Conservation (phyloP, 2,797 vertebrate species). For the Ctenochaetus hawaiiensis region DNA sequence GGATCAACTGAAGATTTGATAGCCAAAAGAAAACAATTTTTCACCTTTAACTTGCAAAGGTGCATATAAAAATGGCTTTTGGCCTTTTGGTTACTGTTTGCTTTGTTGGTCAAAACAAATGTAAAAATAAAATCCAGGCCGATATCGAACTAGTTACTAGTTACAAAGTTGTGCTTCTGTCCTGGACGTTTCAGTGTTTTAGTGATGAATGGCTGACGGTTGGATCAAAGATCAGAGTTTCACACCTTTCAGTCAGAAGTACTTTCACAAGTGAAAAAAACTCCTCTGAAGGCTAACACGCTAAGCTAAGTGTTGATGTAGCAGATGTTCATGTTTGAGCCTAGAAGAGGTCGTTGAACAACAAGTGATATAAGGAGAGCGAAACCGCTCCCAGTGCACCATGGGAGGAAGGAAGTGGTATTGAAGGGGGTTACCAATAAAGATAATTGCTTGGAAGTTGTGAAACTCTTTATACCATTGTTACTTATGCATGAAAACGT, state of each 20-base stretch:
- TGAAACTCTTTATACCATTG: slow-evolving; percentile 26
- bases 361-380: slow-evolving; percentile 10
- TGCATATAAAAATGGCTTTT: no score
- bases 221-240: background rate
- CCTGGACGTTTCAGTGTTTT: background rate
- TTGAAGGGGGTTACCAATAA: slow-evolving; percentile 12
- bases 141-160: background rate
- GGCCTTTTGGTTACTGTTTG: no score
- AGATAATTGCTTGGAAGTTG: slow-evolving; percentile 36
- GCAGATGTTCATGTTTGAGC: slow-evolving; percentile 5
- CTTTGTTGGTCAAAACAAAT: no score
- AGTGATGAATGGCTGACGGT: background rate
- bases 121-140: background rate
- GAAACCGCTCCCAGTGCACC: slow-evolving; percentile 34
- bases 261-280: background rate
- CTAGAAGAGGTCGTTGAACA: slow-evolving; percentile 1
- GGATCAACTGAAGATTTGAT: no score
- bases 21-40: no score
- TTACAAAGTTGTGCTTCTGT: background rate
- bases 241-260: background rate
- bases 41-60: no score
- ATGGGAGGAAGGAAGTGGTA: slow-evolving; percentile 70
- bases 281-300: background rate
- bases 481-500: background rate
- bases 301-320: background rate